Evolutionary conservation across 1,140 invertebrate species (phyloP), one percentile per base, ranked within the genome.

Genomic region (Megathymus violae): DNA sequence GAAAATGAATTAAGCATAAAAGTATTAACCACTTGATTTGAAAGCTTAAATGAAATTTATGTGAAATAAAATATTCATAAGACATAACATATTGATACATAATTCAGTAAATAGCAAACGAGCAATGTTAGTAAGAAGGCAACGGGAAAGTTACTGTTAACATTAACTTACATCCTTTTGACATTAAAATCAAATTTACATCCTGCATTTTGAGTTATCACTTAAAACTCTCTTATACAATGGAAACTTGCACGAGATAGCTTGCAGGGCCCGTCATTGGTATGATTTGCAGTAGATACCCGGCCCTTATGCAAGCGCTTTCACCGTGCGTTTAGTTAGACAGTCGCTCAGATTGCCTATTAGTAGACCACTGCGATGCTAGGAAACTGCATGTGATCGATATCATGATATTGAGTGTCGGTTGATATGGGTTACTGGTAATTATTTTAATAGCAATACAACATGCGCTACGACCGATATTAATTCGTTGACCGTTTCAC

Each of bases 231-330:
- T 38, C 50, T 58, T 4, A 41, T n/a, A 16, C 27, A 51, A 22
- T 61, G 46, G 25, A 19, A 38, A 54, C 11, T 1, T 4, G 27
- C 2, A 9, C 19, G 14, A 41, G 14, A 44, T n/a, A 51, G 22
- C 22, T 67, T 36, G 69, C 41, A 63, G 62, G 66, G 64, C 65
- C 69, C 47, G 64, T 71, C 71, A 67, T 58, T 76, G 73, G 44
- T 65, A 61, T 75, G 69, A 82, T 82, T 85, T 78, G 82, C 79
- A 72, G 84, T 80, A 64, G 59, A 62, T 52, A 62, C 67, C 74
- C 69, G 76, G 76, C 62, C 44, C 65, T 87, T 87, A 87, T 66
- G 79, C 74, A 87, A 87, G 51, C 61, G 78, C 84, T 87, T 87
- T 87, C 84, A 78, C 82, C 72, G 60, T 78, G 71, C 76, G 70